Evolutionary conservation across 1,140 invertebrate species (phyloP).

Genomic region (Bombyx mori): ASM3026992v2 NC_085125.1:6356001-6356500

Average conservation of each 20-base stretch:
- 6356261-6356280: constrained; percentile 61
- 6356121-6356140: constrained; percentile 19
- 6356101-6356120: background rate
- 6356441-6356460: constrained; percentile 86
- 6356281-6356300: constrained; percentile 60
- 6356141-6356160: constrained; percentile 59
- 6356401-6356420: constrained; percentile 82
- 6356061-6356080: too few relatives aligned
- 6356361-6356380: constrained; percentile 9
- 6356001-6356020: too few relatives aligned
- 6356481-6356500: background rate
- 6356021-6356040: too few relatives aligned
- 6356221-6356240: constrained; percentile 64
- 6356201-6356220: constrained; percentile 70
- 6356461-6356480: constrained; percentile 61
- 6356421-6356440: constrained; percentile 84
- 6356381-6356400: constrained; percentile 80
- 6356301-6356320: constrained; percentile 62
- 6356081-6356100: constrained; percentile 2
- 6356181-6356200: constrained; percentile 68
- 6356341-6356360: constrained; percentile 24
- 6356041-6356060: too few relatives aligned
- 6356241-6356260: constrained; percentile 55
- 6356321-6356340: constrained; percentile 63
- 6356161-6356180: constrained; percentile 71